Percentiles rank a stretch among this genome's conserved stretches.
Evolutionary conservation across 2,888 invertebrate species (phyloP).

Genomic region (Dione juno): DNA sequence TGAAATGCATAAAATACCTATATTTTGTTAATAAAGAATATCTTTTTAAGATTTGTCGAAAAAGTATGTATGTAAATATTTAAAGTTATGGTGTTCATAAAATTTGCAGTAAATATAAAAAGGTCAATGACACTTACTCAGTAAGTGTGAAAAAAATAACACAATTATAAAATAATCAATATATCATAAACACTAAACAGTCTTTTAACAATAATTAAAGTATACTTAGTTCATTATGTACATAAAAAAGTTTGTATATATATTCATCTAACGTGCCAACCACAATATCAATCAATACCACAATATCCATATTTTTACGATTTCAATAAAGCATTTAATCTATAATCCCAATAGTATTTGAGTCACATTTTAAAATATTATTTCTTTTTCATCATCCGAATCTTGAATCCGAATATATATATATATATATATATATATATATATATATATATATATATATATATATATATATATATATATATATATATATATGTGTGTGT

Average conservation of each 20-base stretch:
- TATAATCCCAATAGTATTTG: background rate
- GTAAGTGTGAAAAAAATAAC: background rate
- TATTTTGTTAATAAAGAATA: too few relatives aligned
- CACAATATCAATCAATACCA: too few relatives aligned
- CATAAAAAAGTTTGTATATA: constrained; percentile 4
- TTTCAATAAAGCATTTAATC: background rate
- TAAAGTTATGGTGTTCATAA: too few relatives aligned
- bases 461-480: too few relatives aligned
- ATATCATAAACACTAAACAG: constrained; percentile 40
- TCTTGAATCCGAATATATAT: background rate
- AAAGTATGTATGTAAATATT: too few relatives aligned
- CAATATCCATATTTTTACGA: background rate
- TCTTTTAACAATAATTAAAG: constrained; percentile 37
- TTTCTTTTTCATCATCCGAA: background rate
- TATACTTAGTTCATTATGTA: constrained; percentile 31
- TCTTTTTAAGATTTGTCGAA: too few relatives aligned
- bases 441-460: too few relatives aligned
- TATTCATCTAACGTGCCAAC: background rate
- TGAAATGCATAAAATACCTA: too few relatives aligned
- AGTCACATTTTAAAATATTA: background rate
- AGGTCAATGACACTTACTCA: too few relatives aligned
- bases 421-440: too few relatives aligned
- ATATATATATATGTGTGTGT: too few relatives aligned
- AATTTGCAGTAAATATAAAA: too few relatives aligned
- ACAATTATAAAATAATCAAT: constrained; percentile 22